A percentile compares a stretch with the other conserved stretches of the same genome.
phyloP scores from a whole-genome alignment of 2,888 invertebrate species.

The Autographa gamma region DNA sequence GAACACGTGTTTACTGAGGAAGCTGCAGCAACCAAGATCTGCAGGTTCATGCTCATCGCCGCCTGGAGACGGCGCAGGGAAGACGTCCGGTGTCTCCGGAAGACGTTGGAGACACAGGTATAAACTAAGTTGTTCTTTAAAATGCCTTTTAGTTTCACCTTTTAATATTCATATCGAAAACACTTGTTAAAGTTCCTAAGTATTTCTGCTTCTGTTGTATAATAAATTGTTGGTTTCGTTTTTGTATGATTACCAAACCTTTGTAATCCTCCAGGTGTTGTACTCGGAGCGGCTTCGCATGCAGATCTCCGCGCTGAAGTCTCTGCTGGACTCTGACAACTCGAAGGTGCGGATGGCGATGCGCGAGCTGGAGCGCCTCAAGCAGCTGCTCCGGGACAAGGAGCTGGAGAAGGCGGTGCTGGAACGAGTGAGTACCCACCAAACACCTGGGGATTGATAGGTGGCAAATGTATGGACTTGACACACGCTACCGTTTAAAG shows the following conservation, averaged over 20 bases:
- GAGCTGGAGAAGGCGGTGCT: constrained; percentile 81
- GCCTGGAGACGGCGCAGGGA: constrained; percentile 87
- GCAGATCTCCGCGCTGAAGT: constrained; percentile 89
- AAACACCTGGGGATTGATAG: not conserved
- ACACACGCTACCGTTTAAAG: too few species aligned
- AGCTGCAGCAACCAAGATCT: constrained; percentile 82
- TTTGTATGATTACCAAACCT: too few species aligned
- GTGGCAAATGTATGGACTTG: not conserved
- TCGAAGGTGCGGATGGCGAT: constrained; percentile 84
- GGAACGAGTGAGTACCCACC: constrained; percentile 68
- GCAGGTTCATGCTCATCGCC: constrained; percentile 82
- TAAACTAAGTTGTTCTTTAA: not conserved
- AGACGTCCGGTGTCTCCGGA: constrained; percentile 82
- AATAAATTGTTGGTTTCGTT: too few species aligned
- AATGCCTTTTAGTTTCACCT: too few species aligned
- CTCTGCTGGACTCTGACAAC: constrained; percentile 89
- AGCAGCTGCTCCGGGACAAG: constrained; percentile 81
- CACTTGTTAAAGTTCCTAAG: too few species aligned
- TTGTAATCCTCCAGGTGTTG: constrained; percentile 66
- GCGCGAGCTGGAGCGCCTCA: constrained; percentile 83
- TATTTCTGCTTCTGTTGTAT: too few species aligned
- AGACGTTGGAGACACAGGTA: constrained; percentile 82
- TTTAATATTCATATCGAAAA: too few species aligned
- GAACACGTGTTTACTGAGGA: constrained; percentile 64
- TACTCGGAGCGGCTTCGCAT: constrained; percentile 86